Conservation (phyloP, 1,140 invertebrate species). For the Procambarus virginalis region DNA sequence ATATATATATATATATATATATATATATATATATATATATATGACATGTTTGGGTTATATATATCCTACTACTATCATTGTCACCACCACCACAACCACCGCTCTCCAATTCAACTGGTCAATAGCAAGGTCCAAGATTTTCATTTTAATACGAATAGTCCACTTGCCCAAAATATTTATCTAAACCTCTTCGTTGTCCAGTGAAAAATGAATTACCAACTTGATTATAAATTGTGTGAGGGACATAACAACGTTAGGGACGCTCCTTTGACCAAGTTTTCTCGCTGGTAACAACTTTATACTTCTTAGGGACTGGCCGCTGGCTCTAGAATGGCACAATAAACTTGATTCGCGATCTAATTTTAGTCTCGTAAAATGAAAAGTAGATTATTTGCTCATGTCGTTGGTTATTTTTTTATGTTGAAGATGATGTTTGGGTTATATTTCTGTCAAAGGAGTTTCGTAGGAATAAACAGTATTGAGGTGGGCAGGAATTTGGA, state of each 20-base stretch:
- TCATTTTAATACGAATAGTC: not conserved
- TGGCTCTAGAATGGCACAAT: not conserved
- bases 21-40: too few relatives aligned
- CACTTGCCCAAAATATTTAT: not conserved
- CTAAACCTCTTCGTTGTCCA: not conserved
- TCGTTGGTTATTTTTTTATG: too few relatives aligned
- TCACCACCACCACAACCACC: not conserved
- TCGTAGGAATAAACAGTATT: too few relatives aligned
- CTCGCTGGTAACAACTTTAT: not conserved
- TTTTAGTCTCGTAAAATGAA: too few relatives aligned
- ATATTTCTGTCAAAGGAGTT: too few relatives aligned
- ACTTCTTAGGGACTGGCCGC: not conserved
- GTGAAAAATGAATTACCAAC: not conserved
- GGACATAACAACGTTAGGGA: not conserved
- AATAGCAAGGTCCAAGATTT: not conserved
- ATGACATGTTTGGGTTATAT: too few relatives aligned
- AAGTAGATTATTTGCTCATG: too few relatives aligned
- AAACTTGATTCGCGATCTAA: not conserved
- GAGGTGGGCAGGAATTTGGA: too few relatives aligned
- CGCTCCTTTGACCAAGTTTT: constrained; percentile 5
- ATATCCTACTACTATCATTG: too few relatives aligned
- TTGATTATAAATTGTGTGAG: constrained; percentile 1
- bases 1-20: too few relatives aligned
- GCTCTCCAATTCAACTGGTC: not conserved
- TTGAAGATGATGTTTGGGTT: too few relatives aligned